phyloP scores from a whole-genome alignment of 1,140 invertebrate species.

The Euschistus heros region DNA sequence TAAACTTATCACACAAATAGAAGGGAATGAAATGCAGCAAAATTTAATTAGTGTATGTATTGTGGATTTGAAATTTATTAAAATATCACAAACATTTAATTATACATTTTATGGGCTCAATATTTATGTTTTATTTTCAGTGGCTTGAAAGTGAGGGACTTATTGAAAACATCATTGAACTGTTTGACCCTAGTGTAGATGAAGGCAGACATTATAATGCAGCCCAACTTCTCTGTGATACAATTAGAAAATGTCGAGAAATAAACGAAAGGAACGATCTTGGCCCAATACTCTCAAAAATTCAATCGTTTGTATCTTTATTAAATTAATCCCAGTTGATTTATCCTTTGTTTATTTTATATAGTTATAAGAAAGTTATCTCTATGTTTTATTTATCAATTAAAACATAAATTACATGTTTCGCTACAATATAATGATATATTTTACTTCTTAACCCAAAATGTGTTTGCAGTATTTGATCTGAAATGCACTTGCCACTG shows the following conservation, averaged over 20 bases:
- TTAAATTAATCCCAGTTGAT: no score
- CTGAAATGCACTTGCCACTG: no score
- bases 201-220: slow-evolving; percentile 67
- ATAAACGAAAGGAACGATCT: slow-evolving; percentile 40
- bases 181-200: slow-evolving; percentile 64
- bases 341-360: not conserved
- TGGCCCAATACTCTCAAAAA: slow-evolving; percentile 53
- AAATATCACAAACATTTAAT: not conserved
- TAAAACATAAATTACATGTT: no score
- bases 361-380: no score
- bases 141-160: slow-evolving; percentile 82
- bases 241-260: slow-evolving; percentile 58
- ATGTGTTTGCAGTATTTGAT: no score
- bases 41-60: slow-evolving; percentile 69
- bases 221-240: slow-evolving; percentile 70
- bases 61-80: slow-evolving; percentile 2
- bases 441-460: no score
- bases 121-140: slow-evolving; percentile 42
- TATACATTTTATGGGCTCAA: not conserved
- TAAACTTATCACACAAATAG: slow-evolving; percentile 75
- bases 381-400: no score
- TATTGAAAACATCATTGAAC: slow-evolving; percentile 66
- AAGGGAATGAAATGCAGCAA: slow-evolving; percentile 61
- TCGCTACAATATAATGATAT: no score
- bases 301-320: slow-evolving; percentile 58